Base-by-base conservation (phyloP, 2,797 vertebrate genomes). In the Aratinga solstitialis region DNA sequence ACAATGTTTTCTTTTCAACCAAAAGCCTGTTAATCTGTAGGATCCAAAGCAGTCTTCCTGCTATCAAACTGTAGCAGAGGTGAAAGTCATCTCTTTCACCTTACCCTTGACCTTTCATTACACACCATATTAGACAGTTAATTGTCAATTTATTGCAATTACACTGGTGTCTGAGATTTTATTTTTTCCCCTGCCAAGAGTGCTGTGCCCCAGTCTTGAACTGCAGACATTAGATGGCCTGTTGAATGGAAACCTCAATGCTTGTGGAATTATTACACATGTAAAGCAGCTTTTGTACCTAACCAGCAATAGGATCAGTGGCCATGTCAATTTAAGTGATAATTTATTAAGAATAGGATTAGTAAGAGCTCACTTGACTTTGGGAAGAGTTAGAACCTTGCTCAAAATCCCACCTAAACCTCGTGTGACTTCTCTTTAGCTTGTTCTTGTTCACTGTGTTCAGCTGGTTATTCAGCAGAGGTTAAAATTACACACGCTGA, bases 1-100 rank as follows among this genome's bases (percentile, higher is more conserved):
- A 92, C 76, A 93, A 66, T 75, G 82, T 94, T 92, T 84, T 86
- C 74, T 88, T 96, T 95, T 93, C 66, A 93, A n/a, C 43, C n/a
- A 81, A 32, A 18, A 79, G 32, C 42, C 87, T 69, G 83, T 72
- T 89, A 92, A 91, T 68, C 66, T 51, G 83, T 47, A 63, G 47
- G 63, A 83, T 91, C 53, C 48, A 75, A 84, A 94, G 51, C 29
- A 86, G 43, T 51, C 69, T 79, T 90, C 74, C 48, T 77, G 72
- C 56, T 82, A 54, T 74, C 53, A 87, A 56, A 47, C 11, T 30
- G 53, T 29, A 93, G 58, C 67, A 91, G 80, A 90, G 67, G 71
- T 82, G 34, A 69, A 91, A 93, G 43, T 80, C 23, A 42, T 91
- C n/a, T 72, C 68, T 93, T 88, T 84, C 56, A 84, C 80, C 50